Conservation (phyloP, 2,113 vertebrate species). For the Dicrurus megarhynchus region DNA sequence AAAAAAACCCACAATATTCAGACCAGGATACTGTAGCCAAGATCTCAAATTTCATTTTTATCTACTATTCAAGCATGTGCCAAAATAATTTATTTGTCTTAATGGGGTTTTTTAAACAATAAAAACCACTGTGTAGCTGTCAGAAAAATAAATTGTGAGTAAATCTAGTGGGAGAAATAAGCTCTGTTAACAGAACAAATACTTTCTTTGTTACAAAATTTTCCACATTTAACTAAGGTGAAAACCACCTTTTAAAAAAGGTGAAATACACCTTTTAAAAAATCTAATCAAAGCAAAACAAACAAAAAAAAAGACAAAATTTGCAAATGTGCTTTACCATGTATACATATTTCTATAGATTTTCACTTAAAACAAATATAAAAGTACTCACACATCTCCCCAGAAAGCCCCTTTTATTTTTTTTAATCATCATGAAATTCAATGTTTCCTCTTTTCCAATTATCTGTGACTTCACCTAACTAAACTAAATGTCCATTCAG, state of each 20-base stretch:
- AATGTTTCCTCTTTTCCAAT: neutral
- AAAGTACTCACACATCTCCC: neutral
- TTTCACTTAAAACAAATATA: neutral
- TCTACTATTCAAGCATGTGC: neutral
- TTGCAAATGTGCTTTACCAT: neutral
- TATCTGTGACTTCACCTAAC: too few species aligned
- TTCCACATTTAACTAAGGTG: neutral
- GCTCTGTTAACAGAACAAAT: neutral
- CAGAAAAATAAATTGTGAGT: neutral
- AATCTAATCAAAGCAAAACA: neutral
- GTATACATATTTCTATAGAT: neutral
- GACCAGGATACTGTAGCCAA: neutral
- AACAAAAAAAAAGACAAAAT: neutral
- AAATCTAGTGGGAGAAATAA: neutral
- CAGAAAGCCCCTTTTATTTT: neutral
- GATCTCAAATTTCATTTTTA: neutral
- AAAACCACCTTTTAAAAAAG: neutral
- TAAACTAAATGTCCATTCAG: neutral
- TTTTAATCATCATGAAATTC: neutral
- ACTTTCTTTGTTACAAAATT: neutral
- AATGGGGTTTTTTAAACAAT: neutral
- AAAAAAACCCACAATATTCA: neutral
- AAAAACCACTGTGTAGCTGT: neutral
- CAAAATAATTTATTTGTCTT: neutral
- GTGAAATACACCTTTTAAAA: neutral